A percentile compares a stretch with the other conserved stretches of the same genome.
Conservation (phyloP, 2,888 invertebrate species). For the Biston stratarius region DNA sequence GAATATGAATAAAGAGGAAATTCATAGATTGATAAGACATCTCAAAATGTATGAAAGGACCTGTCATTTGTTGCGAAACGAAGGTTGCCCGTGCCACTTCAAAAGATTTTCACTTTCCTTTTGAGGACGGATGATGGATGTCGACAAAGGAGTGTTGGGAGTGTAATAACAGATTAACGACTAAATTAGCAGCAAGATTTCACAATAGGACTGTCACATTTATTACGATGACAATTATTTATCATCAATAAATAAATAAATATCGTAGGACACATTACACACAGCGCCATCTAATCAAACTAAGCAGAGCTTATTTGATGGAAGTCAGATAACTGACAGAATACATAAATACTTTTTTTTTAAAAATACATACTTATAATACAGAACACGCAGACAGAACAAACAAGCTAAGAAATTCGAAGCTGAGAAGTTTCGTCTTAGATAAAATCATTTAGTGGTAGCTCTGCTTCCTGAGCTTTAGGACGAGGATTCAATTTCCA, state of each 20-base stretch:
- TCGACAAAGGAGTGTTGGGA: slow-evolving; percentile 10
- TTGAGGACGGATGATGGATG: background rate
- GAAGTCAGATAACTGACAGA: too few relatives aligned
- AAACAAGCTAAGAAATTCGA: too few relatives aligned
- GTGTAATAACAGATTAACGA: background rate
- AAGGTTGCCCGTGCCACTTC: slow-evolving; percentile 3
- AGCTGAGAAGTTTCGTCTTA: too few relatives aligned
- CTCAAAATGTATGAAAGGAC: slow-evolving; percentile 23
- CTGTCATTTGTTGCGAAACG: slow-evolving; percentile 17
- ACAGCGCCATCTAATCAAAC: too few relatives aligned
- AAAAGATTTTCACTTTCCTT: slow-evolving; percentile 12
- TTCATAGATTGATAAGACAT: slow-evolving; percentile 24
- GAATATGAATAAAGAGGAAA: slow-evolving; percentile 29
- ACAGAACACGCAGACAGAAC: too few relatives aligned
- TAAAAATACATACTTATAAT: too few relatives aligned
- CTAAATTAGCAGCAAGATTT: background rate
- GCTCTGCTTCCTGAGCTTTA: too few relatives aligned
- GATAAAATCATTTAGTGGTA: background rate
- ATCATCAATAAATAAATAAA: too few relatives aligned
- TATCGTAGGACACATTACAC: too few relatives aligned
- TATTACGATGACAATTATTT: background rate
- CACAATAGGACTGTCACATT: background rate
- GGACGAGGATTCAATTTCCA: too few relatives aligned
- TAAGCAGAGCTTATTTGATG: too few relatives aligned
- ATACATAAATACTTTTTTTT: too few relatives aligned